phyloP scores from a whole-genome alignment of 2,888 invertebrate genomes.

The Gerris lacustris region DNA sequence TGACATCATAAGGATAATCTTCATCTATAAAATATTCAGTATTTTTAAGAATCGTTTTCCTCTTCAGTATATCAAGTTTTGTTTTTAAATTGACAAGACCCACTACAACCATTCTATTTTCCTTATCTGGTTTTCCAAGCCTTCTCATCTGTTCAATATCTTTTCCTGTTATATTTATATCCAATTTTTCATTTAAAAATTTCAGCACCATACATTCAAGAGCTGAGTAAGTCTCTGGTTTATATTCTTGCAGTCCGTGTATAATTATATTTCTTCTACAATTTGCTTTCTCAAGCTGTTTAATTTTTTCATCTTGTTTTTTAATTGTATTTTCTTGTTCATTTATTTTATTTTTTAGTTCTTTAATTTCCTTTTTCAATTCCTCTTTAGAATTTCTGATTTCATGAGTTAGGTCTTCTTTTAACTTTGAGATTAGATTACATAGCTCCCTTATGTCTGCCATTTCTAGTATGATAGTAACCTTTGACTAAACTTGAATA shows the following conservation, averaged over 20 bases:
- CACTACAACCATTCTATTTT: neutral
- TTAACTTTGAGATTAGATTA: neutral
- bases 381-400: neutral
- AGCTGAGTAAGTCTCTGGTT: neutral
- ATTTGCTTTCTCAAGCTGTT: neutral
- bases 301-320: neutral
- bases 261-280: neutral
- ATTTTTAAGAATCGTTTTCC: neutral
- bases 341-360: neutral
- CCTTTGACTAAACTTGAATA: too few species aligned
- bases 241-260: neutral
- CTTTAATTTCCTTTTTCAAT: neutral
- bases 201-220: too few species aligned
- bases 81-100: neutral
- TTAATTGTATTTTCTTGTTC: neutral
- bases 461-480: too few species aligned
- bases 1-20: neutral
- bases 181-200: neutral
- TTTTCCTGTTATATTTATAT: neutral
- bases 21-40: neutral
- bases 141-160: neutral
- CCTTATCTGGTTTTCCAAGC: neutral
- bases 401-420: neutral
- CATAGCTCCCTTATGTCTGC: neutral
- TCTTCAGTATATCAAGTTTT: neutral